These are phyloP conservation scores for Colinus virginianus DNA, from an alignment of 2,113 vertebrate species.

Conservation along the genomic window DNA sequence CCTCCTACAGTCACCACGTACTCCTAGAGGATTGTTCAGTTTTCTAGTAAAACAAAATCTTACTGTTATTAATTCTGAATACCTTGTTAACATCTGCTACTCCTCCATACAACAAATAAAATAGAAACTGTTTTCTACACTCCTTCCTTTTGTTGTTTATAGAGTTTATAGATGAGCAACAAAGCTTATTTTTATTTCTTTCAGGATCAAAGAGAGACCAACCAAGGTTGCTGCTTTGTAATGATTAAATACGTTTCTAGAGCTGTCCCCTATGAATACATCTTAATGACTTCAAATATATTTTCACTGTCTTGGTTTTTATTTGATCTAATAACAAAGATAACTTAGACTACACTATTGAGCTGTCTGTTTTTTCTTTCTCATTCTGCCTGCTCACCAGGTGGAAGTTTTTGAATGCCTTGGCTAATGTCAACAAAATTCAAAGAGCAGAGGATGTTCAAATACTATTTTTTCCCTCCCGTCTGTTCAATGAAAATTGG, in stretches of 20 bases:
- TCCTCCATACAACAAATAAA: background rate
- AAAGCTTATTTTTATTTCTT: background rate
- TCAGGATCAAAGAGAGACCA: background rate
- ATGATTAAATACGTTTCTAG: background rate
- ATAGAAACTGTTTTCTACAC: background rate
- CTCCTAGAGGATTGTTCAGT: background rate
- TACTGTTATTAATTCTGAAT: background rate
- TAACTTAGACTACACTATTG: background rate
- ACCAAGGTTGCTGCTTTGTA: background rate
- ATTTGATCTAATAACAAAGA: background rate
- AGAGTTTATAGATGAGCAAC: background rate
- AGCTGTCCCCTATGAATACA: background rate
- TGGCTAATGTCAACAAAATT: background rate
- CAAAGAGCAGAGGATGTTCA: background rate
- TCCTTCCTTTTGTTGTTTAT: slow-evolving; percentile 11
- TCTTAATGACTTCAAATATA: background rate
- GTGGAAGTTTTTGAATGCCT: background rate
- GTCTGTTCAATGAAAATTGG: background rate
- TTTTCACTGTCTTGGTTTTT: background rate
- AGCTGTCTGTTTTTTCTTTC: background rate
- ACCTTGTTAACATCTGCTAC: background rate
- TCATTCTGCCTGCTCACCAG: background rate
- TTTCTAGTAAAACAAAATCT: slow-evolving; percentile 13
- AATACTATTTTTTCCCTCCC: background rate
- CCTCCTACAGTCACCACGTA: background rate